Conservation (phyloP, 2,113 vertebrate species). For the Noturus placidus region DNA sequence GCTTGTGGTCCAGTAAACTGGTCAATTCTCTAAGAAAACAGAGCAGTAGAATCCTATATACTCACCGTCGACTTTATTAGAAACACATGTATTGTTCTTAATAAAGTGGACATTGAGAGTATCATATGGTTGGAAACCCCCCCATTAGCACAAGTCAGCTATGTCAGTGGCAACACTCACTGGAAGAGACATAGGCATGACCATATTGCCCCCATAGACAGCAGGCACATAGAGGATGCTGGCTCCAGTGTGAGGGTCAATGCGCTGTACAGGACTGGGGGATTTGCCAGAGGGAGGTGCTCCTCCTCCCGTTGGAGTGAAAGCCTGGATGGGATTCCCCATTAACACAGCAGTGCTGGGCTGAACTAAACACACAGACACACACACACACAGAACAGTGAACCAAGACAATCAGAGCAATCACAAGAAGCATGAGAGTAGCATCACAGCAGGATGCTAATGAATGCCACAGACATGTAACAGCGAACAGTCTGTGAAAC, state of each 20-base stretch:
- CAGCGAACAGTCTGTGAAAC: background rate
- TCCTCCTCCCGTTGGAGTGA: conserved; percentile 86
- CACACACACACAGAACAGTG: conserved; percentile 9
- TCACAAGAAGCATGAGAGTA: background rate
- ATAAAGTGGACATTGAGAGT: too few relatives aligned
- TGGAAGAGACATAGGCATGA: conserved; percentile 97
- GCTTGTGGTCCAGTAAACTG: background rate
- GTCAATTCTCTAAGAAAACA: background rate
- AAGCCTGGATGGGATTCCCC: conserved; percentile 94
- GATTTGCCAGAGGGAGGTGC: conserved; percentile 89
- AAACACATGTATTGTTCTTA: background rate
- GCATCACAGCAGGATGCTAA: background rate
- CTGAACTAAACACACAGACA: conserved; percentile 75
- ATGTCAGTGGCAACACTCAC: conserved; percentile 73
- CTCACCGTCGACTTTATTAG: background rate
- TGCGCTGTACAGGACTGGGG: conserved; percentile 97
- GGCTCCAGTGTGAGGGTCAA: conserved; percentile 95
- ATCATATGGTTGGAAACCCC: background rate
- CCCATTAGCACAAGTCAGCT: background rate
- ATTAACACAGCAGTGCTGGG: conserved; percentile 92
- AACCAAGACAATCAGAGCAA: background rate
- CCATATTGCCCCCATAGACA: conserved; percentile 97
- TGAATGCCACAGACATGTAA: background rate
- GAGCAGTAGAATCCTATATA: background rate
- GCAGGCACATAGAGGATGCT: conserved; percentile 98